A percentile compares a stretch with the other conserved stretches of the same genome.
Conservation (phyloP, 2,797 vertebrate species). For the Sebastes oblongus region DNA sequence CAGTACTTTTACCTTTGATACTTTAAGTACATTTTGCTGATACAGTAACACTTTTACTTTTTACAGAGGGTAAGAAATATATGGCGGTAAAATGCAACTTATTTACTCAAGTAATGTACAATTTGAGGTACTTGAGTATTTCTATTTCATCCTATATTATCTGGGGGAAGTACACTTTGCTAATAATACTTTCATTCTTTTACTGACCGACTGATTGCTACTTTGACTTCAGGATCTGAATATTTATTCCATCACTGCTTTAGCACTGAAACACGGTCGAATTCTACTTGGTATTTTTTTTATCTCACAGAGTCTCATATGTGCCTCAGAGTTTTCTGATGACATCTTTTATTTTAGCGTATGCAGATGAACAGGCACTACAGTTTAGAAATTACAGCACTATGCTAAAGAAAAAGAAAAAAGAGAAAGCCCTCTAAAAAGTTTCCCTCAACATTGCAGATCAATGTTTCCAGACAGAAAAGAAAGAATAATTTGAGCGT, state of each 20-base stretch:
- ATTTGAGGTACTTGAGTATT: not conserved
- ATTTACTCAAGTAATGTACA: not conserved
- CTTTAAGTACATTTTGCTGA: not conserved
- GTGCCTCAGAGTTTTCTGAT: conserved; percentile 37
- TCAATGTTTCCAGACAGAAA: conserved; percentile 38
- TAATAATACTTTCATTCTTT: not conserved
- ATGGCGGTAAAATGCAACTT: not conserved
- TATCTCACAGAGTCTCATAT: conserved; percentile 16
- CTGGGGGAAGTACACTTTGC: not conserved
- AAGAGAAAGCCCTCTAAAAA: conserved; percentile 44
- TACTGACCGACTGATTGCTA: not conserved
- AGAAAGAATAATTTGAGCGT: conserved; percentile 26
- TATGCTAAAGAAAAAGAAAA: conserved; percentile 56
- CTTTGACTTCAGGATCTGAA: not conserved
- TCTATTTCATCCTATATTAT: not conserved
- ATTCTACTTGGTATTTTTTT: not conserved
- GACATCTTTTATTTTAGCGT: conserved; percentile 69
- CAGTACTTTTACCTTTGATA: not conserved
- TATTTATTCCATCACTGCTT: not conserved
- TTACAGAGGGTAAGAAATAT: not conserved
- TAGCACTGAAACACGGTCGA: not conserved
- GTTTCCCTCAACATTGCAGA: conserved; percentile 38
- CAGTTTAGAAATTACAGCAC: conserved; percentile 76
- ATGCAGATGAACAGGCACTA: conserved; percentile 78
- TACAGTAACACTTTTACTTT: not conserved